These are phyloP conservation scores for Isurus oxyrinchus DNA, from an alignment of 2,113 vertebrate species.

Conservation along the genomic window DNA sequence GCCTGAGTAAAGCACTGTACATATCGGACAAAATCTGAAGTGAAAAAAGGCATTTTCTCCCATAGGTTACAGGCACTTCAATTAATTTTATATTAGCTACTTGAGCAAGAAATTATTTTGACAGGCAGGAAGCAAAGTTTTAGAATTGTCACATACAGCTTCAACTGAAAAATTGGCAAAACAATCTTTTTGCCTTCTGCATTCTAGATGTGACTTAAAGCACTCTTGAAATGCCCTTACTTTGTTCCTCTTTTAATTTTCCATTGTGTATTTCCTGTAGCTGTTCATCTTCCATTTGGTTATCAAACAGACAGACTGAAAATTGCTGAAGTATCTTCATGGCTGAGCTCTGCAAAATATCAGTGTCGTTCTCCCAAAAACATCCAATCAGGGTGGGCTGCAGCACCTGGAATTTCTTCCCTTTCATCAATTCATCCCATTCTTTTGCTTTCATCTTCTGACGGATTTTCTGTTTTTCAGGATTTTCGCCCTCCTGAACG, in stretches of 20 bases:
- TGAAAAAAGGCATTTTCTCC: not conserved
- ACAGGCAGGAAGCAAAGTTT: not conserved
- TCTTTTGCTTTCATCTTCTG: constrained; percentile 89
- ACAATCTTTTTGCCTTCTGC: not conserved
- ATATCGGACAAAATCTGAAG: not conserved
- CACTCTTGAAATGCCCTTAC: constrained; percentile 58
- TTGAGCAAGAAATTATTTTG: not conserved
- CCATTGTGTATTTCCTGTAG: constrained; percentile 60
- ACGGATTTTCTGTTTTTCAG: constrained; percentile 83
- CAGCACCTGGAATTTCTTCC: constrained; percentile 74
- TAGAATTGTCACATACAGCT: not conserved
- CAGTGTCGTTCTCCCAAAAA: constrained; percentile 60
- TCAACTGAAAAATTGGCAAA: not conserved
- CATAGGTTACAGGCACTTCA: not conserved
- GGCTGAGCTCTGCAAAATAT: rapidly evolving
- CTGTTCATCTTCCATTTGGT: constrained; percentile 52
- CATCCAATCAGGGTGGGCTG: constrained; percentile 79
- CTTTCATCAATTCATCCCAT: constrained; percentile 90
- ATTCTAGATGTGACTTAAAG: not conserved
- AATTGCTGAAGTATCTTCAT: constrained; percentile 67
- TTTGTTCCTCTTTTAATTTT: constrained; percentile 60
- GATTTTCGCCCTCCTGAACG: constrained; percentile 71
- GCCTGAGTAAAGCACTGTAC: not conserved
- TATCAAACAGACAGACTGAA: constrained; percentile 62
- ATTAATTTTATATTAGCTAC: not conserved